A percentile compares a stretch with the other conserved stretches of the same genome.
phyloP scores from a whole-genome alignment of 2,888 invertebrate species.

The Sinodicranocentrus sp. region DNA sequence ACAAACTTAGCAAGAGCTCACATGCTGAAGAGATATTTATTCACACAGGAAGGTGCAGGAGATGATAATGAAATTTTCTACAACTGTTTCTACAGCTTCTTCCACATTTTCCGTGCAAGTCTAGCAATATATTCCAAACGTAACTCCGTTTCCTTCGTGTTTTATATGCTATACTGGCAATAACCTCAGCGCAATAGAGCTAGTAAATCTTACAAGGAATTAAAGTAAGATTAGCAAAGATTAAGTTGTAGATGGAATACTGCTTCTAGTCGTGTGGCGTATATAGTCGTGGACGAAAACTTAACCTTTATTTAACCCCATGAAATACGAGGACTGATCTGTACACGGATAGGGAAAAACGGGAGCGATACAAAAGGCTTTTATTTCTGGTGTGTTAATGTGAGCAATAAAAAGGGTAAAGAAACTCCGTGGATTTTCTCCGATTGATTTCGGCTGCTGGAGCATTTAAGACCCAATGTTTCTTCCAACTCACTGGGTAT shows the following conservation, averaged over 20 bases:
- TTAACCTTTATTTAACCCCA: too few relatives aligned
- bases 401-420: slow-evolving; percentile 56
- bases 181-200: slow-evolving; percentile 15
- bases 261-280: neutral
- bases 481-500: neutral
- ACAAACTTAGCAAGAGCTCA: too few relatives aligned
- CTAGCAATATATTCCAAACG: neutral
- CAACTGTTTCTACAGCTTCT: neutral
- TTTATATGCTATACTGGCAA: neutral
- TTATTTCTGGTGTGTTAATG: slow-evolving; percentile 38
- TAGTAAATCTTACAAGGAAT: slow-evolving; percentile 56
- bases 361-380: slow-evolving; percentile 8
- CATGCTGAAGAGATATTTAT: too few relatives aligned
- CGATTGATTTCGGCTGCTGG: slow-evolving; percentile 44
- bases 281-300: neutral
- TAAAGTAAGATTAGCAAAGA: slow-evolving; percentile 59
- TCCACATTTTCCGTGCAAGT: neutral
- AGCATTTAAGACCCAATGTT: slow-evolving; percentile 19
- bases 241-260: slow-evolving; percentile 44
- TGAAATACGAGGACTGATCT: neutral
- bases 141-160: neutral
- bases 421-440: slow-evolving; percentile 47
- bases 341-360: too few relatives aligned
- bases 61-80: slow-evolving; percentile 21
- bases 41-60: slow-evolving; percentile 18